These are phyloP conservation scores for Dynastes tityus DNA, from an alignment of 2,888 invertebrate species.

Conservation along the genomic window DNA sequence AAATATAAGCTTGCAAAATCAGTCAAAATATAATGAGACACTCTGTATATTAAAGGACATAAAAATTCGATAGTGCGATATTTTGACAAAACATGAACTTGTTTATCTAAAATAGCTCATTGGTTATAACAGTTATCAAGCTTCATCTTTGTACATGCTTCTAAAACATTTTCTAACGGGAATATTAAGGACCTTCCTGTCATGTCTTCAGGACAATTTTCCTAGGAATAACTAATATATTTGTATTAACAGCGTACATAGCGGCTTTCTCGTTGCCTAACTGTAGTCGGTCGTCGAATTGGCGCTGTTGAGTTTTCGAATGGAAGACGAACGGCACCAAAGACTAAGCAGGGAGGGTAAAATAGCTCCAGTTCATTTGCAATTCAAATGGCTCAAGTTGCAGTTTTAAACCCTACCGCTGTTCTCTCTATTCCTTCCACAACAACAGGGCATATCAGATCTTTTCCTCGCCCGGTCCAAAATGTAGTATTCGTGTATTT, in stretches of 20 bases:
- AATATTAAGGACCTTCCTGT: not conserved
- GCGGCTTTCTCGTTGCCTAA: constrained; percentile 5
- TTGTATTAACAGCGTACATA: constrained; percentile 10
- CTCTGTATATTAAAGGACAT: too few relatives aligned
- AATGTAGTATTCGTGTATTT: constrained; percentile 43
- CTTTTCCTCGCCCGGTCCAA: not conserved
- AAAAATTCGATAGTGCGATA: too few relatives aligned
- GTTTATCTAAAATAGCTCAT: too few relatives aligned
- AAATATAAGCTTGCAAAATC: too few relatives aligned
- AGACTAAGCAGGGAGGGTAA: constrained; percentile 21
- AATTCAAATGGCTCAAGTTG: constrained; percentile 55
- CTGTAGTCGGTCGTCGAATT: not conserved
- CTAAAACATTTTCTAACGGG: too few relatives aligned
- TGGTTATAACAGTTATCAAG: too few relatives aligned
- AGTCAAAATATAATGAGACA: too few relatives aligned
- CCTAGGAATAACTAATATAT: not conserved
- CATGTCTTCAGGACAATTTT: not conserved
- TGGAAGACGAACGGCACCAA: constrained; percentile 27
- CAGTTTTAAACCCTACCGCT: constrained; percentile 50
- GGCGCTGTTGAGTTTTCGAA: constrained; percentile 34
- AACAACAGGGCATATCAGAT: constrained; percentile 2
- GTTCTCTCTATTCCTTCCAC: constrained; percentile 16
- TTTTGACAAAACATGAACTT: too few relatives aligned
- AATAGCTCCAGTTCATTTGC: constrained; percentile 53
- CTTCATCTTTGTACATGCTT: too few relatives aligned